These are phyloP conservation scores for Nemotelus nigrinus DNA, from an alignment of 2,888 invertebrate genomes.

Conservation along the genomic window DNA sequence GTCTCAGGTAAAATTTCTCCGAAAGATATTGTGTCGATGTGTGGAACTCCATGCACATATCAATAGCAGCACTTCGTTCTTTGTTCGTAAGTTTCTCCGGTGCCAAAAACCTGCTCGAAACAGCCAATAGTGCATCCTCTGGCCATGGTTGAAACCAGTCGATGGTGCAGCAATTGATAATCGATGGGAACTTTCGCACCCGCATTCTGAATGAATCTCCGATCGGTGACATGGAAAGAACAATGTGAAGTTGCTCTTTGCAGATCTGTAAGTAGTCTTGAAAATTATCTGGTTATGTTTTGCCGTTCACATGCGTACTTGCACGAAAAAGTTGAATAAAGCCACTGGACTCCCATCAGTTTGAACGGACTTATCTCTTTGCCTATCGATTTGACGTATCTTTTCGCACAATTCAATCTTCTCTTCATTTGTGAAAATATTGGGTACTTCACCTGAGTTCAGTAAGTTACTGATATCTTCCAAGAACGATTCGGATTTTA, in stretches of 20 bases:
- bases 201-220: slow-evolving; percentile 84
- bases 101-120: slow-evolving; percentile 83
- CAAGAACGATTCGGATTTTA: slow-evolving; percentile 91
- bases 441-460: slow-evolving; percentile 94
- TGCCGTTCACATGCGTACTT: slow-evolving; percentile 45
- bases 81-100: slow-evolving; percentile 80
- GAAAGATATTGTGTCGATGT: slow-evolving; percentile 81
- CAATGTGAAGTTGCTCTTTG: slow-evolving; percentile 89
- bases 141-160: slow-evolving; percentile 99
- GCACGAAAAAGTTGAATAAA: slow-evolving; percentile 88
- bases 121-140: slow-evolving; percentile 88
- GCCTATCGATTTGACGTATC: slow-evolving; percentile 90
- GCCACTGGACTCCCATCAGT: slow-evolving; percentile 93
- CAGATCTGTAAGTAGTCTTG: slow-evolving; percentile 69
- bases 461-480: slow-evolving; percentile 93
- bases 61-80: slow-evolving; percentile 81
- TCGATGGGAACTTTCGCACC: slow-evolving; percentile 89
- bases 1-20: slow-evolving; percentile 70
- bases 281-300: not conserved
- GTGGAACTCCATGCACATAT: slow-evolving; percentile 91
- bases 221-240: slow-evolving; percentile 90
- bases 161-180: slow-evolving; percentile 95
- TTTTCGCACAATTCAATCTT: slow-evolving; percentile 91
- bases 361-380: slow-evolving; percentile 84
- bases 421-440: slow-evolving; percentile 86